These are phyloP conservation scores for Dasysyrphus albostriatus DNA, from an alignment of 2,888 invertebrate genomes.

Conservation along the genomic window DNA sequence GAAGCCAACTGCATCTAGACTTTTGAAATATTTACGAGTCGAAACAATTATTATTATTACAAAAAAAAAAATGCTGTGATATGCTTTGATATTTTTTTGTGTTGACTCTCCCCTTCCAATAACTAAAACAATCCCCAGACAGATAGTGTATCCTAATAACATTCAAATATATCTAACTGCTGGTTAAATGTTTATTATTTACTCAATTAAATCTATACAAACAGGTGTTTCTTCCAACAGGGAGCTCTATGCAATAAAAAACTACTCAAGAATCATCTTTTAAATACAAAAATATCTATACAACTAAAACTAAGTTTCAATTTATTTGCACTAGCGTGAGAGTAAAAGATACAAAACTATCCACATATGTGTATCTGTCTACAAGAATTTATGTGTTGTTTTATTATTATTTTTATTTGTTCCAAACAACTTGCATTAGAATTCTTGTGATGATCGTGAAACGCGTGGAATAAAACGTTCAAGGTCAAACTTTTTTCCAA, in stretches of 20 bases:
- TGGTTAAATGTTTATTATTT: conserved; percentile 36
- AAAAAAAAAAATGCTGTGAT: conserved; percentile 64
- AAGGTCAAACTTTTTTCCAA: conserved; percentile 82
- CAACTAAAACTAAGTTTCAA: conserved; percentile 13
- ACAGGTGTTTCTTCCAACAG: conserved; percentile 30
- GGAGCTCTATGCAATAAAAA: conserved; percentile 40
- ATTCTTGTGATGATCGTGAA: conserved; percentile 77
- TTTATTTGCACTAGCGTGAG: conserved; percentile 39
- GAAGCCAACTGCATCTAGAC: conserved; percentile 24
- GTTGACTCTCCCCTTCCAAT: conserved; percentile 33
- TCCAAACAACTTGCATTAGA: conserved; percentile 60
- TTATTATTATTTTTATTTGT: conserved; percentile 12
- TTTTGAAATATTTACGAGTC: conserved; percentile 12
- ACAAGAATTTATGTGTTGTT: conserved; percentile 14
- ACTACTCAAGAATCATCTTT: conserved; percentile 36
- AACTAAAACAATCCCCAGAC: conserved; percentile 15
- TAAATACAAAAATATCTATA: conserved; percentile 15
- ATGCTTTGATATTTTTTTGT: conserved; percentile 50
- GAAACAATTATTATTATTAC: not conserved
- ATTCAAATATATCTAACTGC: conserved; percentile 17
- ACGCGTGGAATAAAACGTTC: conserved; percentile 81
- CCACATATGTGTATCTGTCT: conserved; percentile 9
- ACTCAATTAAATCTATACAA: conserved; percentile 42
- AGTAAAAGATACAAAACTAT: conserved; percentile 38
- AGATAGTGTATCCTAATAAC: conserved; percentile 45